Percentiles rank a stretch among this genome's conserved stretches.
phyloP scores from a whole-genome alignment of 2,888 invertebrate species.

The Phasia obesa region DNA sequence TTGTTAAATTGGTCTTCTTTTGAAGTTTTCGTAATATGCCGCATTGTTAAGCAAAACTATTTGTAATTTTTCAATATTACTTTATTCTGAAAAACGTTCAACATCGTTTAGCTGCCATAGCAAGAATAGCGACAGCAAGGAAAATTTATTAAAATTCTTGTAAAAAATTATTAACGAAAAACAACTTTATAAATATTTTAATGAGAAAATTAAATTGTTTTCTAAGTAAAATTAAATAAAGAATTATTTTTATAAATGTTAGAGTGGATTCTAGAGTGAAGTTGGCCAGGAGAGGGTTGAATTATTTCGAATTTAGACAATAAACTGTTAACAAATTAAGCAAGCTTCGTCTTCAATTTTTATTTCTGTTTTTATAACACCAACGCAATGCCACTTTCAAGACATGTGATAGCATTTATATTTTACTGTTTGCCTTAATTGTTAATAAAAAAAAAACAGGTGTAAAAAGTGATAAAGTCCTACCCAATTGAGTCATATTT shows the following conservation, averaged over 20 bases:
- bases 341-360: neutral
- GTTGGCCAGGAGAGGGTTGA: too few relatives aligned
- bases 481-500: conserved; percentile 9
- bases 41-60: conserved; percentile 69
- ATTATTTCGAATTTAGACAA: too few relatives aligned
- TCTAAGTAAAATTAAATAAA: neutral
- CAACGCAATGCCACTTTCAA: conserved; percentile 6
- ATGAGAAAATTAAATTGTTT: neutral
- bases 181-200: conserved; percentile 5
- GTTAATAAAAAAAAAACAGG: neutral
- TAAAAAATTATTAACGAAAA: conserved; percentile 11
- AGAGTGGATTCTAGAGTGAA: too few relatives aligned
- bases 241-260: neutral
- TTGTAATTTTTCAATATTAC: conserved; percentile 70
- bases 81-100: conserved; percentile 31
- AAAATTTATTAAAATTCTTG: conserved; percentile 39
- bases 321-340: neutral
- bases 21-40: conserved; percentile 60
- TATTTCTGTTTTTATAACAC: neutral
- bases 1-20: conserved; percentile 66
- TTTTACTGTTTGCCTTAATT: neutral
- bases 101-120: neutral
- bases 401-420: neutral
- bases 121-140: neutral
- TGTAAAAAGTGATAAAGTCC: conserved; percentile 27